phyloP scores from a whole-genome alignment of 2,113 vertebrate species.

The Protomyctophum bolini region DNA sequence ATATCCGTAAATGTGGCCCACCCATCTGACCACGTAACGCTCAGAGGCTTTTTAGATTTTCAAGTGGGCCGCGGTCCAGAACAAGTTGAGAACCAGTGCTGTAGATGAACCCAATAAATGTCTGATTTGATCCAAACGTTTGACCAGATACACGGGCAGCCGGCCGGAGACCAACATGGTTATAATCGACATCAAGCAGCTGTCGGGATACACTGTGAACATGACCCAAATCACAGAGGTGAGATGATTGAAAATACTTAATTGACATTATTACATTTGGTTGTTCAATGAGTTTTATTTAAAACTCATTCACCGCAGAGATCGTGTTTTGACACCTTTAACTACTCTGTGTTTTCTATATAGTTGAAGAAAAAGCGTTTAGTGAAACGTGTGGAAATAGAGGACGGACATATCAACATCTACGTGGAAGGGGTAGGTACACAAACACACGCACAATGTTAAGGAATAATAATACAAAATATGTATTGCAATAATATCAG shows the following conservation, averaged over 20 bases:
- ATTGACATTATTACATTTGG: neutral
- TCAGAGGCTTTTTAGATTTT: no score
- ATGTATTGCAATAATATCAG: no score
- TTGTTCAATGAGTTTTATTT: neutral
- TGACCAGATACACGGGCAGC: slow-evolving; percentile 69
- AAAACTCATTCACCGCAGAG: no score
- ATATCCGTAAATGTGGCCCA: no score
- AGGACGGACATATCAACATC: slow-evolving; percentile 69
- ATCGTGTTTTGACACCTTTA: no score
- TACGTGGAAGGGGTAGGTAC: slow-evolving; percentile 76
- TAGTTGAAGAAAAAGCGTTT: slow-evolving; percentile 58
- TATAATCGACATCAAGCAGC: slow-evolving; percentile 80
- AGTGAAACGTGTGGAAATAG: slow-evolving; percentile 75
- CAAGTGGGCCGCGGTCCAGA: neutral
- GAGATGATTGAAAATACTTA: slow-evolving; percentile 32
- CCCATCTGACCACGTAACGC: no score
- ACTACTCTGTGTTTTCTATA: slow-evolving; percentile 25
- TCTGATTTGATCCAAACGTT: no score
- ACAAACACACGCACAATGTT: neutral
- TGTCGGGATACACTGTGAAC: slow-evolving; percentile 77
- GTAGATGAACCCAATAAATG: no score
- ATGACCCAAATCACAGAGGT: slow-evolving; percentile 67
- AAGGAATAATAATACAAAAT: no score
- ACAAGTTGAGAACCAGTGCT: neutral
- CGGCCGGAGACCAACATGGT: slow-evolving; percentile 83